Evolutionary conservation across 2,888 invertebrate genomes (phyloP), one percentile per base, ranked within the genome.

Genomic region (Neria commutata): DNA sequence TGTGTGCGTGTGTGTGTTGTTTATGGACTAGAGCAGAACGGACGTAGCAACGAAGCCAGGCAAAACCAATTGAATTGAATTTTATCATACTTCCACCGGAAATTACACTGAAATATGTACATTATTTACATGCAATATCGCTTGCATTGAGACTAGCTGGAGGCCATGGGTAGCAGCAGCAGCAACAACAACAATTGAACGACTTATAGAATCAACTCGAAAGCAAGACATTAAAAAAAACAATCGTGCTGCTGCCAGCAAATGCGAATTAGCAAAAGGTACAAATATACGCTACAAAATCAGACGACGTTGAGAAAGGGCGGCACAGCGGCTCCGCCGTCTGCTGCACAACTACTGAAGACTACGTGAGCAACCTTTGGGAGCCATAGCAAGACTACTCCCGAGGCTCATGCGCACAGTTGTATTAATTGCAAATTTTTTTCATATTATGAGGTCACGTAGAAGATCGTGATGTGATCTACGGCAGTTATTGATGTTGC

Each of bases 401-500:
- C 23, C 26, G 50, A 26, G 50, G 25, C 54, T 48, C 34, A 33
- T 61, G 57, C 55, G 42, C 16, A 4, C 29, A 17, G 10, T 34
- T 25, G 21, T 26, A 40, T 45, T 62, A 61, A 63, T 62, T 64
- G 62, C 58, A 46, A 54, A 50, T 50, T 58, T 62, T 56, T 42
- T 62, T 54, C 55, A 61, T 58, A 62, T 63, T 65, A 63, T 64
- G 66, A 56, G 69, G 67, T 68, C 71, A 70, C 55, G 64, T 67
- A 63, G 63, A 53, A 59, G 67, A 67, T 67, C 73, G 71, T 73
- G 71, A 65, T 71, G 67, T 68, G 72, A 69, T 72, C 72, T 70
- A 62, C 58, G 51, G 60, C 3, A 17, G n/a, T 16, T 16, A 26
- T 21, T 21, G 48, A 61, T 56, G 62, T 56, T 42, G 54, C 49